Evolutionary conservation across 1,140 invertebrate genomes (phyloP).

Genomic region (Atta cephalotes): DNA sequence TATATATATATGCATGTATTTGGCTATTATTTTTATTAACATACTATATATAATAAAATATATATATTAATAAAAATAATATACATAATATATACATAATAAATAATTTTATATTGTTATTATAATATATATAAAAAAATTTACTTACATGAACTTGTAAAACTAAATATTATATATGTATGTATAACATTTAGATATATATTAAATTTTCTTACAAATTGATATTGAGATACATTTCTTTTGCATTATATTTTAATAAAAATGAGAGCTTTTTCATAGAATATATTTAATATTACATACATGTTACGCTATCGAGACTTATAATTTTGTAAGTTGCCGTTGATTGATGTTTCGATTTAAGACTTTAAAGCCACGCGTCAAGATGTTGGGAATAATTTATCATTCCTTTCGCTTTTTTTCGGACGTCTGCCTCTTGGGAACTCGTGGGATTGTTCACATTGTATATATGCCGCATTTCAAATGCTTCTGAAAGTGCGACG

Average conservation of each 20-base stretch:
- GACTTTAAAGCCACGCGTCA: background rate
- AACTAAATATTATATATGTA: background rate
- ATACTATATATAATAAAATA: too few relatives aligned
- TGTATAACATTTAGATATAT: background rate
- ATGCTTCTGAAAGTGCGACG: background rate
- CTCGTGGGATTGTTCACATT: constrained; percentile 25
- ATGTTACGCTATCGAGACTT: background rate
- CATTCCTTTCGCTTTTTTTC: background rate
- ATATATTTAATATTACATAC: background rate
- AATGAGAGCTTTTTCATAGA: background rate
- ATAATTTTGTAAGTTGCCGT: background rate
- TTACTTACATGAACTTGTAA: too few relatives aligned
- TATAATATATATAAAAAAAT: too few relatives aligned
- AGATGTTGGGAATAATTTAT: background rate
- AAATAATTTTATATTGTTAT: too few relatives aligned
- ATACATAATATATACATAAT: too few relatives aligned
- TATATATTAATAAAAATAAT: too few relatives aligned
- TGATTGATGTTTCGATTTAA: constrained; percentile 23
- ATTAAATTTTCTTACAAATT: background rate
- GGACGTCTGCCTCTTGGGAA: background rate
- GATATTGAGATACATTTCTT: background rate
- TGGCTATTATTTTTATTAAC: too few relatives aligned
- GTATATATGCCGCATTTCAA: background rate
- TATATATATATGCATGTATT: too few relatives aligned
- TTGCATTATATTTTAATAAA: background rate